Conservation (phyloP, 2,113 vertebrate species). For the Propithecus coquereli region DNA sequence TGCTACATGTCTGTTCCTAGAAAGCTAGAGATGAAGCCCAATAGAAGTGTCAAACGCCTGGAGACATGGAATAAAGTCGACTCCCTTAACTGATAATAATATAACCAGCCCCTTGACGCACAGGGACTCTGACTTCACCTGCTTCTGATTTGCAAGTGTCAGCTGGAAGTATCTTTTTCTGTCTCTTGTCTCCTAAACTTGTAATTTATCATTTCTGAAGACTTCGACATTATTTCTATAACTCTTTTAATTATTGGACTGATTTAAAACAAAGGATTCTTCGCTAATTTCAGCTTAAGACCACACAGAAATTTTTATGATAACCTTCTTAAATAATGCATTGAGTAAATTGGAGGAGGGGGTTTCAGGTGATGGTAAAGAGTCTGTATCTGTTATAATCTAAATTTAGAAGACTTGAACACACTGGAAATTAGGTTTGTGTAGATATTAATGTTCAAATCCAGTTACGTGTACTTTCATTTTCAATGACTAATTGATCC, state of each 20-base stretch:
- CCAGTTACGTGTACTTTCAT: conserved; percentile 14
- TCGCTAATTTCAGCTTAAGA: neutral
- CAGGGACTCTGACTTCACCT: conserved; percentile 28
- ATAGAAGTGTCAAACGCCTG: conserved; percentile 22
- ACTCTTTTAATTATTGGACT: neutral
- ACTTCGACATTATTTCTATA: neutral
- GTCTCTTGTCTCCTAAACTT: conserved; percentile 33
- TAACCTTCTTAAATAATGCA: neutral
- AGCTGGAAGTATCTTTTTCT: conserved; percentile 32
- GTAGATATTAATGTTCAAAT: neutral
- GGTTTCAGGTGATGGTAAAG: neutral
- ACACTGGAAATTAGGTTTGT: neutral
- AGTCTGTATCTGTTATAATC: neutral
- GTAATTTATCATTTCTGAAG: conserved; percentile 34
- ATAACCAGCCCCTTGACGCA: neutral
- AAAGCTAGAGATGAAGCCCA: conserved; percentile 32
- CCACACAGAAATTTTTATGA: conserved; percentile 10
- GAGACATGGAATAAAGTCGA: neutral
- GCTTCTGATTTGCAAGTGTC: conserved; percentile 48
- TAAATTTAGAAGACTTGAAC: conserved; percentile 14
- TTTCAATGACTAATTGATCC: conserved; percentile 11
- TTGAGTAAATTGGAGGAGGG: neutral
- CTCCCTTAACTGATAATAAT: conserved; percentile 23
- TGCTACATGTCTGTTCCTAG: conserved; percentile 53
- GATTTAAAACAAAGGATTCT: conserved; percentile 25